phyloP scores from a whole-genome alignment of 1,140 invertebrate genomes.

The Andrena cerasifolii region DNA sequence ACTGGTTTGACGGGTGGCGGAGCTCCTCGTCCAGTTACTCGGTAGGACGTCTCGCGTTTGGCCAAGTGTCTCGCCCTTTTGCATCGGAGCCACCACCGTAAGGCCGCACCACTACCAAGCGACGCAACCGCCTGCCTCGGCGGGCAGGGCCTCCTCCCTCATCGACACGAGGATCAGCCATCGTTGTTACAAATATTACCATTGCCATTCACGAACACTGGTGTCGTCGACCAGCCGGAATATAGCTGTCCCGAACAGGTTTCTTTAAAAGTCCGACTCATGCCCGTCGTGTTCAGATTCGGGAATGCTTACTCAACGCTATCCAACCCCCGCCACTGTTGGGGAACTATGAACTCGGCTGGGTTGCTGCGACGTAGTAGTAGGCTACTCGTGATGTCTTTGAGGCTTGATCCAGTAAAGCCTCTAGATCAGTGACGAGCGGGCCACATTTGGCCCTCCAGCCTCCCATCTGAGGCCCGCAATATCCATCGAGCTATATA shows the following conservation, averaged over 20 bases:
- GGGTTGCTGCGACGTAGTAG: too few relatives aligned
- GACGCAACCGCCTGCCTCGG: slow-evolving; percentile 36
- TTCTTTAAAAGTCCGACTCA: slow-evolving; percentile 59
- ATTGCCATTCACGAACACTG: slow-evolving; percentile 53
- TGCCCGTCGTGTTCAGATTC: slow-evolving; percentile 25
- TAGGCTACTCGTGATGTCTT: too few relatives aligned
- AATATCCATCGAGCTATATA: too few relatives aligned
- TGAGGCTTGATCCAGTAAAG: too few relatives aligned
- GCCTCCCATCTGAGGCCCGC: too few relatives aligned
- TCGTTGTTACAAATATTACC: slow-evolving; percentile 62
- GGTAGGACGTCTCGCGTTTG: slow-evolving; percentile 64
- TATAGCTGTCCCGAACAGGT: slow-evolving; percentile 60
- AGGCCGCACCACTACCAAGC: slow-evolving; percentile 32
- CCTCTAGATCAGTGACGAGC: too few relatives aligned
- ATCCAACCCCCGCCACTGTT: not conserved
- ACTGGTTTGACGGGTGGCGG: slow-evolving; percentile 81
- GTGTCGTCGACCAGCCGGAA: slow-evolving; percentile 41
- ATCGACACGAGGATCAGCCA: slow-evolving; percentile 42
- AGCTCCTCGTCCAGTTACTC: slow-evolving; percentile 67
- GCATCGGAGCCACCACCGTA: slow-evolving; percentile 21
- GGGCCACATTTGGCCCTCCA: too few relatives aligned
- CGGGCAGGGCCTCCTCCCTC: slow-evolving; percentile 3
- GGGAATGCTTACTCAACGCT: slow-evolving; percentile 21
- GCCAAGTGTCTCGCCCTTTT: slow-evolving; percentile 25
- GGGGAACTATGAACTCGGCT: too few relatives aligned